A percentile compares a stretch with the other conserved stretches of the same genome.
phyloP scores from a whole-genome alignment of 1,140 invertebrate species.

The Caenorhabditis brenneri region DNA sequence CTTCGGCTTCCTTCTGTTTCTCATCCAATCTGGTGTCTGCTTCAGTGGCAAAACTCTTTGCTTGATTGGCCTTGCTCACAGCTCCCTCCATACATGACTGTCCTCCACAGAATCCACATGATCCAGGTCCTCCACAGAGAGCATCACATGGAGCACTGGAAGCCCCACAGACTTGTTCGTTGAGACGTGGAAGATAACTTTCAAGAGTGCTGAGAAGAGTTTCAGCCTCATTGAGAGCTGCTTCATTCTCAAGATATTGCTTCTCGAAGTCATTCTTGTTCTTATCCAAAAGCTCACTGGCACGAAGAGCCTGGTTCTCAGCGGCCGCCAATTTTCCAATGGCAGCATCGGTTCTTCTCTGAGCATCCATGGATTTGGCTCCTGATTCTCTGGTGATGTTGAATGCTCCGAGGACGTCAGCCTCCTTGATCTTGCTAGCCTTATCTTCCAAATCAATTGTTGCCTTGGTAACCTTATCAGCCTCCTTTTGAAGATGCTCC shows the following conservation, averaged over 20 bases:
- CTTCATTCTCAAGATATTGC: constrained; percentile 68
- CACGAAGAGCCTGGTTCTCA: constrained; percentile 33
- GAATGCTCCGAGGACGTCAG: constrained; percentile 69
- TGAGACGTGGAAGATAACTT: constrained; percentile 59
- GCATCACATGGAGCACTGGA: constrained; percentile 63
- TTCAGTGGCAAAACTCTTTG: constrained; percentile 67
- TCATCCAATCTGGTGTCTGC: constrained; percentile 62
- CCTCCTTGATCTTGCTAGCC: constrained; percentile 63
- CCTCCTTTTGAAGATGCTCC: constrained; percentile 56
- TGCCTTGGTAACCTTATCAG: constrained; percentile 52
- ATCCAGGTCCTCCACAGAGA: constrained; percentile 65
- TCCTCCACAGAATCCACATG: constrained; percentile 66
- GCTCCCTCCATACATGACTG: constrained; percentile 67
- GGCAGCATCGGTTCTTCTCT: constrained; percentile 53
- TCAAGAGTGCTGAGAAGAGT: constrained; percentile 52
- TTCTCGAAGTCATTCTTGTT: constrained; percentile 66
- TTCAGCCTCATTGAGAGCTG: constrained; percentile 59
- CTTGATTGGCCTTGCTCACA: constrained; percentile 68
- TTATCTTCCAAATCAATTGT: constrained; percentile 63
- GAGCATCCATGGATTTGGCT: constrained; percentile 56
- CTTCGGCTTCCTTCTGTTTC: constrained; percentile 63
- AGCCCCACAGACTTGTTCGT: constrained; percentile 68
- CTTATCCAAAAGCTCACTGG: constrained; percentile 62
- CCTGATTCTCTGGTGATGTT: constrained; percentile 65
- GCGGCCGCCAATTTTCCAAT: constrained; percentile 55